phyloP scores from a whole-genome alignment of 2,113 vertebrate species.

The Rostratula benghalensis region DNA sequence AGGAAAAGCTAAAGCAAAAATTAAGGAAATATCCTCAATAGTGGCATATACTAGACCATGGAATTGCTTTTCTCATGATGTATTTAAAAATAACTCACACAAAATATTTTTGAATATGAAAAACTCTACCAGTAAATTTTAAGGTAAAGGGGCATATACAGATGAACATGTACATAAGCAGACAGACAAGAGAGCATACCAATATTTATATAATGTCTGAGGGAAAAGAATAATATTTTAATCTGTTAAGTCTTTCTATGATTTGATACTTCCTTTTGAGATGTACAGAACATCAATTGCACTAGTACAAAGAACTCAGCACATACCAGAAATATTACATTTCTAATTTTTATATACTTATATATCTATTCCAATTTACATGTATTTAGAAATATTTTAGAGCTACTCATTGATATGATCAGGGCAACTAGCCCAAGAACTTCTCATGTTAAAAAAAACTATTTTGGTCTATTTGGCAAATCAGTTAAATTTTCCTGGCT shows the following conservation, averaged over 20 bases:
- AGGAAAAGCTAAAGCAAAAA: not conserved
- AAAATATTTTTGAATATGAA: not conserved
- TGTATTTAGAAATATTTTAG: not conserved
- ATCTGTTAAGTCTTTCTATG: not conserved
- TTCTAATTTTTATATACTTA: not conserved
- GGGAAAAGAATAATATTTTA: not conserved
- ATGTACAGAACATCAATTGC: not conserved
- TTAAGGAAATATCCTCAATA: not conserved
- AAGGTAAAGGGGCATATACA: not conserved
- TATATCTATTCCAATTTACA: not conserved
- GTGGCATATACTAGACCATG: not conserved
- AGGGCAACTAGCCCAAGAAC: not conserved
- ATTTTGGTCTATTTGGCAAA: not conserved
- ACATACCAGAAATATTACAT: not conserved
- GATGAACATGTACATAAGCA: not conserved
- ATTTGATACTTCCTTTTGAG: not conserved
- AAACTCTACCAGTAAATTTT: not conserved
- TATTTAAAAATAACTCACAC: not conserved
- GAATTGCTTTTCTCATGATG: not conserved
- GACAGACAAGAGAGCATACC: not conserved
- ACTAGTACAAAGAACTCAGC: not conserved
- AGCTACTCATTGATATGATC: not conserved
- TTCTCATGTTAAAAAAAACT: not conserved
- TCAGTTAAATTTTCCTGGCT: not conserved
- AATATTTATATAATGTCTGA: not conserved